phyloP scores from a whole-genome alignment of 2,113 vertebrate genomes.

The Craseonycteris thonglongyai region DNA sequence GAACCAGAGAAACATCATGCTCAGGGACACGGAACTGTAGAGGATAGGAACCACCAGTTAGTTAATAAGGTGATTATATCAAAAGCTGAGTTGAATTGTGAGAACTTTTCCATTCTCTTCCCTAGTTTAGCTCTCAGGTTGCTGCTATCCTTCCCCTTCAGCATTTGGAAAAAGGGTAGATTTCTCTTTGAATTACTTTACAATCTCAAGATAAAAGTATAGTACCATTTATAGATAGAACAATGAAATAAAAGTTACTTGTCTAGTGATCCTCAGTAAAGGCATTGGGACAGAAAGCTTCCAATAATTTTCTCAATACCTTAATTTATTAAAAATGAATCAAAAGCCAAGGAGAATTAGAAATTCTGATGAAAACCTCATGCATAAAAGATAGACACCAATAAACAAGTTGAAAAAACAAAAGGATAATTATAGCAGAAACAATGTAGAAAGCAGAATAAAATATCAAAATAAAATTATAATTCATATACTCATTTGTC shows the following conservation, averaged over 20 bases:
- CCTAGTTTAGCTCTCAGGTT: background rate
- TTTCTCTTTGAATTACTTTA: background rate
- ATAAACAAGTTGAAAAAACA: background rate
- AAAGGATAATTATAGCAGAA: background rate
- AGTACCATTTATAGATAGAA: background rate
- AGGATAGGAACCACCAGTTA: background rate
- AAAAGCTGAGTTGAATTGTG: background rate
- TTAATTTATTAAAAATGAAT: background rate
- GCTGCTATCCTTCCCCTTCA: background rate
- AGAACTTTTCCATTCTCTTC: background rate
- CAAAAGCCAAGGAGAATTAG: background rate
- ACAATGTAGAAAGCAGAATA: background rate
- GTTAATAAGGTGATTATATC: background rate
- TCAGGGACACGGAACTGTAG: background rate
- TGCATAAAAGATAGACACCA: background rate
- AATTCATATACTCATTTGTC: background rate
- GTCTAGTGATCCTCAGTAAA: background rate
- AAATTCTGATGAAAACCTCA: background rate
- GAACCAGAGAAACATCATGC: background rate
- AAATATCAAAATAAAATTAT: background rate
- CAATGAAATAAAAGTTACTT: background rate
- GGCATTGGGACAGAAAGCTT: background rate
- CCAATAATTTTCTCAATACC: background rate
- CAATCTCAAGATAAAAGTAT: background rate
- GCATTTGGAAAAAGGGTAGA: background rate